Conservation (phyloP, 2,888 invertebrate species). For the Lymantria dispar region DNA sequence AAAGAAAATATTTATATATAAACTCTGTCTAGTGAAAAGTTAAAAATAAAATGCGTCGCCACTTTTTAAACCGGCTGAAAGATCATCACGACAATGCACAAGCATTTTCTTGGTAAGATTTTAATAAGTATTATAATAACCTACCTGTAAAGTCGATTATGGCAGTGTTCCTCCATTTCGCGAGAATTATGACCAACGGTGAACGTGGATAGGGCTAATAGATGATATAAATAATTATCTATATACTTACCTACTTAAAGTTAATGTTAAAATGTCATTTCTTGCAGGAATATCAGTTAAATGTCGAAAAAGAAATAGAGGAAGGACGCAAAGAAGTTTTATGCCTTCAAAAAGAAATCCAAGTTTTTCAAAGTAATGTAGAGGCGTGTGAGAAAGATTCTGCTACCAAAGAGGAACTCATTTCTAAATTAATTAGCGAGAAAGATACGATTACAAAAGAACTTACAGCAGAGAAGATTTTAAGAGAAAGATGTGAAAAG, state of each 20-base stretch:
- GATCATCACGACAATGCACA: too few relatives aligned
- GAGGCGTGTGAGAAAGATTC: constrained; percentile 37
- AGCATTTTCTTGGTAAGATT: too few relatives aligned
- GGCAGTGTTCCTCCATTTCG: too few relatives aligned
- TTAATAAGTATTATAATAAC: too few relatives aligned
- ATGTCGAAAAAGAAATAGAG: constrained; percentile 49
- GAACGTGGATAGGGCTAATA: too few relatives aligned
- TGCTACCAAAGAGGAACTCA: constrained; percentile 31
- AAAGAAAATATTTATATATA: too few relatives aligned
- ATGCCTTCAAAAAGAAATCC: constrained; percentile 36
- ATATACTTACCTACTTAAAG: constrained; percentile 1
- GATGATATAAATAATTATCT: too few relatives aligned
- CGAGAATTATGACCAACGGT: too few relatives aligned
- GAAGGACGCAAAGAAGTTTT: constrained; percentile 46
- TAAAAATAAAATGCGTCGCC: too few relatives aligned
- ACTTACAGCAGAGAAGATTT: constrained; percentile 42
- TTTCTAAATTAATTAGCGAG: constrained; percentile 32
- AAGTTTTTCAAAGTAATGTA: constrained; percentile 27
- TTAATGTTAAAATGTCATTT: constrained; percentile 42
- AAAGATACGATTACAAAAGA: constrained; percentile 25
- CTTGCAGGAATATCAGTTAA: constrained; percentile 51
- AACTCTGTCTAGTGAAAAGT: too few relatives aligned
- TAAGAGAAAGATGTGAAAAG: constrained; percentile 38
- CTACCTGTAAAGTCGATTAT: too few relatives aligned
- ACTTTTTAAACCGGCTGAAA: too few relatives aligned